Evolutionary conservation across 2,888 invertebrate species (phyloP), one percentile per base, ranked within the genome.

Genomic region (Diaphora mendica): DNA sequence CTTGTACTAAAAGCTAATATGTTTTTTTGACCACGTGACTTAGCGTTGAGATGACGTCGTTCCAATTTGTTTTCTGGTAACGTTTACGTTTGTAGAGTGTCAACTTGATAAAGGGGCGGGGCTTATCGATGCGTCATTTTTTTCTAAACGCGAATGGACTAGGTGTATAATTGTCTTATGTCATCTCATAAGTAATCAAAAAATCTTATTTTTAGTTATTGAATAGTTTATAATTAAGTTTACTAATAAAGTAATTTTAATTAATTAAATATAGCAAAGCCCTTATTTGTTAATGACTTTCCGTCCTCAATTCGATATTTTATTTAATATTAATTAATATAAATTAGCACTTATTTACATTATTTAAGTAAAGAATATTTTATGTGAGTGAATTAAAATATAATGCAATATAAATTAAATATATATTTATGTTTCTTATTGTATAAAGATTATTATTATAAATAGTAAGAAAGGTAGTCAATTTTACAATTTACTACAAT

Each of bases 221-320:
- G n/a, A 59, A 59, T 1, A 59, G 11, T 26, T 62, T 30, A 30
- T 17, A 15, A 30, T 30, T 62, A 62, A 62, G 17, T 35, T 59
- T 69, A 62, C 35, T 42, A 55, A 33, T 55, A 17, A 30, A 20
- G 26, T 23, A 11, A 42, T 67, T 67, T 71, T 9, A 67, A 17
- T 73, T 72, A 73, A 66, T 55, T 74, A 71, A 68, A 72, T 70
- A 44, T 44, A 44, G 3, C 77, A 77, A 79, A 78, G 91, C 91
- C 91, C 90, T 91, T 90, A 90, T 90, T 89, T 87, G 88, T 88
- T 89, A 84, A 79, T 78, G 77, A 80, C 76, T 78, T 82, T 82
- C 84, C 84, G 84, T 84, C 84, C 84, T 79, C 77, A 78, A 75
- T 83, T 76, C 30, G 75, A 75, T 69, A 72, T 80, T 74, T 71